These are phyloP conservation scores for Protosalanx chinensis DNA, from an alignment of 2,797 vertebrate species.

Conservation along the genomic window DNA sequence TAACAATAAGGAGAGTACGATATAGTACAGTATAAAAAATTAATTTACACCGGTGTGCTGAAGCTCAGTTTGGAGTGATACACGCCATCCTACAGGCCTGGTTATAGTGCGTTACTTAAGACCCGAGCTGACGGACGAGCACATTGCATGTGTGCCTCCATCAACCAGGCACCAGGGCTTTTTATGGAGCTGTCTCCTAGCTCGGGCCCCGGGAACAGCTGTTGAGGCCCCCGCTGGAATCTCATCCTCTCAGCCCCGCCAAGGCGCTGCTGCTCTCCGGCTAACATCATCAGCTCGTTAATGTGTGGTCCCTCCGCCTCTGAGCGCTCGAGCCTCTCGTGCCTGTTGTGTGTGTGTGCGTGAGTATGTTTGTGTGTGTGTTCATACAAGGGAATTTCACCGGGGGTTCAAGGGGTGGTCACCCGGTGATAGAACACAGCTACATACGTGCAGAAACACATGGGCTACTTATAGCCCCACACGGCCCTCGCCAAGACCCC, in stretches of 20 bases:
- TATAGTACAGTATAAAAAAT: too few species aligned
- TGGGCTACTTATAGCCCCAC: constrained; percentile 5
- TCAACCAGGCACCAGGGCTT: constrained; percentile 59
- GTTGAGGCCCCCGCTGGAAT: constrained; percentile 60
- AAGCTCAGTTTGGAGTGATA: constrained; percentile 15
- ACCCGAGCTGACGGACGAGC: constrained; percentile 47
- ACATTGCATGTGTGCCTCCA: constrained; percentile 60
- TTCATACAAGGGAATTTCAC: constrained; percentile 48
- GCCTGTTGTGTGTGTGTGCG: not conserved
- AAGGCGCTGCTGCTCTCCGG: constrained; percentile 59
- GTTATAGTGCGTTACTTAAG: constrained; percentile 32
- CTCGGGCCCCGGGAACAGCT: constrained; percentile 66
- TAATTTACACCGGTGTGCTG: not conserved
- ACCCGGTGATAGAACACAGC: constrained; percentile 47
- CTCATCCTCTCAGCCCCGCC: constrained; percentile 55
- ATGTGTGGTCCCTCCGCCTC: constrained; percentile 58
- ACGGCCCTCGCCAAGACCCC: constrained; percentile 7
- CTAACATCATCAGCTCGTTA: constrained; percentile 71
- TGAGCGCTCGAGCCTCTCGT: constrained; percentile 30
- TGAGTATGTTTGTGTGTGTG: constrained; percentile 28
- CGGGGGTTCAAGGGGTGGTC: constrained; percentile 69
- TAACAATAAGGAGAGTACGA: too few species aligned
- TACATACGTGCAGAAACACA: constrained; percentile 15
- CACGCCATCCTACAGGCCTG: constrained; percentile 20
- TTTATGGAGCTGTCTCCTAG: constrained; percentile 72